Evolutionary conservation across 2,797 vertebrate genomes (phyloP).

Genomic region (Ambastaia sidthimunki): DNA sequence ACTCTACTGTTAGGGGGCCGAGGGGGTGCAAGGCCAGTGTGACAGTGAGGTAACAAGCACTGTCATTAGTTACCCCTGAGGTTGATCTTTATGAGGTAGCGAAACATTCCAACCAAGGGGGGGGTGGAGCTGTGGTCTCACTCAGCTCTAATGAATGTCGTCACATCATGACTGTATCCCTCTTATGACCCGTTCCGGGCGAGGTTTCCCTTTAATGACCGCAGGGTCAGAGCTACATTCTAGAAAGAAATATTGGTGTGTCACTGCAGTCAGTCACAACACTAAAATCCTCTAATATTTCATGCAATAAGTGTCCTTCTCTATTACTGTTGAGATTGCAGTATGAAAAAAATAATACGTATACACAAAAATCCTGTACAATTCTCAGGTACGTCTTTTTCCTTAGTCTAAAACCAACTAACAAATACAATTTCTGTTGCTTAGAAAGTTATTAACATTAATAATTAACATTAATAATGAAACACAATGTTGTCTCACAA

Average conservation of each 20-base stretch:
- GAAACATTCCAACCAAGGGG: constrained; percentile 55
- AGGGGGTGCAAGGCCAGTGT: background rate
- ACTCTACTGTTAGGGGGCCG: constrained; percentile 42
- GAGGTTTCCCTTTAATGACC: constrained; percentile 40
- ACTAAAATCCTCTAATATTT: constrained; percentile 28
- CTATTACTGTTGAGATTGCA: background rate
- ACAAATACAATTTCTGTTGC: background rate
- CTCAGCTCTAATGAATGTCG: constrained; percentile 57
- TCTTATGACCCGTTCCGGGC: constrained; percentile 42
- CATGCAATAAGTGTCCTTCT: background rate
- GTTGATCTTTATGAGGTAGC: constrained; percentile 62
- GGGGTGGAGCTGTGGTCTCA: constrained; percentile 25
- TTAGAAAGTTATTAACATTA: no score
- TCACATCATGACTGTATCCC: constrained; percentile 42
- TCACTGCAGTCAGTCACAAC: background rate
- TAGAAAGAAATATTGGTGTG: constrained; percentile 9
- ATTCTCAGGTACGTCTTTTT: no score
- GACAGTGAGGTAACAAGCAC: constrained; percentile 59
- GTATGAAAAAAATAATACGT: background rate
- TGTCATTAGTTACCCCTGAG: constrained; percentile 61
- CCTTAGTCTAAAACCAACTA: background rate
- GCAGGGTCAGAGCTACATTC: constrained; percentile 19
- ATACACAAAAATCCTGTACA: background rate
- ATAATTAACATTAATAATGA: no score
- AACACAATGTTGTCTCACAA: no score